Base-by-base conservation (phyloP, 2,888 invertebrate genomes). In the Podabrus alpinus region DNA sequence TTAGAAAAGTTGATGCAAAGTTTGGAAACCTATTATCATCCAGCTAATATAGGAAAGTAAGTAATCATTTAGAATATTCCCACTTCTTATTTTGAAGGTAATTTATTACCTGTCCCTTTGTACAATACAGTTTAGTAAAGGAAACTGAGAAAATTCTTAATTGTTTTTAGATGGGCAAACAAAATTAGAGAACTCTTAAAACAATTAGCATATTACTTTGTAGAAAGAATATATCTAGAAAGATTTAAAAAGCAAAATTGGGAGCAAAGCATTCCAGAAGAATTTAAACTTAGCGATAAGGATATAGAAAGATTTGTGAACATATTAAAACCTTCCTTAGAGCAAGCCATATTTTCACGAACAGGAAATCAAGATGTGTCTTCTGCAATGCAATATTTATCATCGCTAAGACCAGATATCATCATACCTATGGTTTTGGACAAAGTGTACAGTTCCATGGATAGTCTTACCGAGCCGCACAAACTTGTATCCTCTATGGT, bases 391-490 rank as follows among this genome's bases (percentile, higher is more conserved):
- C 93, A 94, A 80, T 90, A 93, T 85, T 88, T 98, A 70, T 94
- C 96, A 0, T 91, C 92, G 2, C 86, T 97, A 69, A 88, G 96
- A 75, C 97, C 97, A 0, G 93, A 94, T 76, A 87, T 95, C 16
- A 93, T 97, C 2, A 91, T 97, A 68, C 97, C 97, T 0, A 92
- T 94, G 66, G 89, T 97, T 13, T 85, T 98, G 72, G 96, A 97
- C 77, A 92, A 92, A 86, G 89, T 97, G 73, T 94, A 94, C 84
- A 91, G 92, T 1, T 93, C 95, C 0, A 88, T 97, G 84, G 95
- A 95, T 82, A 95, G 95, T 1, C 86, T 97, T 45, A 96, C 95
- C 0, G 97, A 98, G 86, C 97, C 97, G 0, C 96, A 97, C 85
- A 93, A 93, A 86, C 89, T 93, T 13, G 93, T 93, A 0, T 92